Percentiles rank a stretch among this genome's conserved stretches.
Conservation (phyloP, 2,888 invertebrate genomes). For the Blastobasis adustella region DNA sequence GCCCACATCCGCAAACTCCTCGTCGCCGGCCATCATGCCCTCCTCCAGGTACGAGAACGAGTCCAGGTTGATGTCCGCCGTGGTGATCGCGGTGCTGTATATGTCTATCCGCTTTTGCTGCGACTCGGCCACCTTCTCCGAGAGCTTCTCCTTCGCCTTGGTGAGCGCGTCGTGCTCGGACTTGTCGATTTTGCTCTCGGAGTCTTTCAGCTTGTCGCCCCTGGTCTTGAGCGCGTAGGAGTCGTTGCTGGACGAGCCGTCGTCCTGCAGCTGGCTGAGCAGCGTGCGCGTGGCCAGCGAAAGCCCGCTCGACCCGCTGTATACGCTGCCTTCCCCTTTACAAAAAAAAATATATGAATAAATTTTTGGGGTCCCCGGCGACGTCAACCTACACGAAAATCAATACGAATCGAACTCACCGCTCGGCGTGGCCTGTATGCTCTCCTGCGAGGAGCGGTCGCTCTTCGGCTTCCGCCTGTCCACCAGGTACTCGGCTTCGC, state of each 20-base stretch:
- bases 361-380: background rate
- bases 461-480: slow-evolving; percentile 43
- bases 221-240: slow-evolving; percentile 60
- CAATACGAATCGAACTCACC: slow-evolving; percentile 44
- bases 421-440: slow-evolving; percentile 45
- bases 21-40: slow-evolving; percentile 61
- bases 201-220: slow-evolving; percentile 34
- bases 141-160: slow-evolving; percentile 59
- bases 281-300: slow-evolving; percentile 61
- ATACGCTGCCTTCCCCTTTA: slow-evolving; percentile 61
- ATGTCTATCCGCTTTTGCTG: slow-evolving; percentile 67
- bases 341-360: slow-evolving; percentile 18
- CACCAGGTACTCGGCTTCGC: slow-evolving; percentile 59
- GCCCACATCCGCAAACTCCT: slow-evolving; percentile 46
- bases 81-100: slow-evolving; percentile 69
- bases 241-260: slow-evolving; percentile 70
- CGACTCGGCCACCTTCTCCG: slow-evolving; percentile 61
- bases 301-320: slow-evolving; percentile 51
- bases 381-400: background rate
- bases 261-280: slow-evolving; percentile 70
- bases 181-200: slow-evolving; percentile 40
- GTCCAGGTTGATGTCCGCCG: slow-evolving; percentile 69
- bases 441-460: slow-evolving; percentile 43
- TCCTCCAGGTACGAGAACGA: slow-evolving; percentile 70
- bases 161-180: slow-evolving; percentile 56